Base-by-base conservation (phyloP, 1,140 invertebrate species). In the Hycleus cichorii region DNA sequence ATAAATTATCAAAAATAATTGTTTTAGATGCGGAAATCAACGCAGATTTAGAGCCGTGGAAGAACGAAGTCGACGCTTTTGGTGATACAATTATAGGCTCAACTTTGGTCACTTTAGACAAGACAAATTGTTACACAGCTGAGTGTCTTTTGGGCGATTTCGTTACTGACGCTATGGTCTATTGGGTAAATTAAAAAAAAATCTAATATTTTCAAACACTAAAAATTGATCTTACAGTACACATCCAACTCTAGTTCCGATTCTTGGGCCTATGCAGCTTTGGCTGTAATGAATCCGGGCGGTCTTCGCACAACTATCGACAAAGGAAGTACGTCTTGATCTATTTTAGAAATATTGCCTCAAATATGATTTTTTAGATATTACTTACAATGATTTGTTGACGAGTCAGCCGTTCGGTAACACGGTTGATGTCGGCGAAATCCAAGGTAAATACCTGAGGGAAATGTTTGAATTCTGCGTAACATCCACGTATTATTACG, bases 91-190 rank as follows among this genome's bases (percentile, higher is more conserved):
- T 81, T 8, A 67, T 89, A 8, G 86, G 83, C 0, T 56, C 55
- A 3, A 78, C 80, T 0, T 74, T 75, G 60, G 83, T 87, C 0
- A 73, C 78, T 42, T 67, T 88, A 2, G 76, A 76, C 11, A 80
- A 79, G 43, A 72, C 75, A 1, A 66, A 69, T 0, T 90, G 88
- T 63, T 64, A 78, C 7, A 72, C 70, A 10, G 65, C 64, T 0
- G 89, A 91, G 71, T 91, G 89, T 66, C 90, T 87, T 59, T 68
- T 91, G 39, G 89, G 88, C 10, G 89, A 84, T 69, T 79, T 89
- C 11, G 79, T 90, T 39, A 81, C 86, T 5, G 87, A 91, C 60
- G 82, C 86, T 0, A 83, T 87, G 73, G 76, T 89, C 27, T 75
- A 86, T 69, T 62, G 72, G 25, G 79, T 81, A 65, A 65, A 75